Conservation (phyloP, 2,113 vertebrate species). For the Gopherus evgoodei region DNA sequence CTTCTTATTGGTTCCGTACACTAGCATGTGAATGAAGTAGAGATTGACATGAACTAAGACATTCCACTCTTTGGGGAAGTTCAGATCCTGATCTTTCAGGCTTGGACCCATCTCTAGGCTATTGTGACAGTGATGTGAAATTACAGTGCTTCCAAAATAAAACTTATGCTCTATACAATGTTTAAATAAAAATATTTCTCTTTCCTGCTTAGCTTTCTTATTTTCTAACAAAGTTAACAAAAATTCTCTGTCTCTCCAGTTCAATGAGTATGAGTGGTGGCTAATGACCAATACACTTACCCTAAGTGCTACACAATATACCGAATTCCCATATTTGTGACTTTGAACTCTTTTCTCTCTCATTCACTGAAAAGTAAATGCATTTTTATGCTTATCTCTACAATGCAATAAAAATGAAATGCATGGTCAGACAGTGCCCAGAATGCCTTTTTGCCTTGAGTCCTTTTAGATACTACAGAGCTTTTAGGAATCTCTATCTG, state of each 20-base stretch:
- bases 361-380: not conserved
- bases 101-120: not conserved
- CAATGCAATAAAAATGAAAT: not conserved
- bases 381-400: not conserved
- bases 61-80: not conserved
- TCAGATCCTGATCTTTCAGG: not conserved
- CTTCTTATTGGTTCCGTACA: not conserved
- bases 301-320: not conserved
- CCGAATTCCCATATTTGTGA: not conserved
- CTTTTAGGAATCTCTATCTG: not conserved
- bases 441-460: not conserved
- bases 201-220: not conserved
- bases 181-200: not conserved
- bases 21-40: not conserved
- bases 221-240: not conserved
- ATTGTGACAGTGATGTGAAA: conserved; percentile 34
- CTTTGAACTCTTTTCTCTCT: not conserved
- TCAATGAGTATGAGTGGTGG: not conserved
- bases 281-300: not conserved
- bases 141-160: conserved; percentile 28
- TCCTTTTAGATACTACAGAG: not conserved
- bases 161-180: not conserved
- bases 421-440: not conserved
- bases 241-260: not conserved
- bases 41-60: not conserved